Evolutionary conservation across 2,888 invertebrate species (phyloP), one percentile per base, ranked within the genome.

Genomic region (Kryphioiulus occultus): DNA sequence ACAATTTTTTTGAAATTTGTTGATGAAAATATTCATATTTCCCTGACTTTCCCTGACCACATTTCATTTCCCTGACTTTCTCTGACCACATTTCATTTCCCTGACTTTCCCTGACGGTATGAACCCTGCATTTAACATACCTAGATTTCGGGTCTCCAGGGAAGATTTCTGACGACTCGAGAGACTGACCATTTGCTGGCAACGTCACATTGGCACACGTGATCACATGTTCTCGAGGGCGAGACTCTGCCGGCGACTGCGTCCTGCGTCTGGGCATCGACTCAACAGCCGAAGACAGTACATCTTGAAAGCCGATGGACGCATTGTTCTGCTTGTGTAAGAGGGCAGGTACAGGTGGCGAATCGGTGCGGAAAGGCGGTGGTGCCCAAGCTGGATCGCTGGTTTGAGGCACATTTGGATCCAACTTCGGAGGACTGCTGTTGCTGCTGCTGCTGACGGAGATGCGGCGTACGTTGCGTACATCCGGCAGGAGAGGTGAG

Each of bases 401-500:
- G 4, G 22, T 59, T 0, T 59, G 59, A 22, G 47, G 47, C 17
- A 17, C 17, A 7, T 32, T 68, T 68, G 26, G 44, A 22, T 39
- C 32, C 30, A 32, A 10, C 83, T 83, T 84, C 82, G 59, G 30
- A 35, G 53, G 68, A 26, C 44, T 32, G 86, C 19, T 47, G 44
- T 44, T 42, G 32, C 68, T 32, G 30, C 35, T 68, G 30, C 32
- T 68, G 32, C 59, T 30, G 59, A 59, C 22, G 22, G 59, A 59
- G 22, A 59, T 22, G 22, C 86, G 30, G 30, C 86, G 86, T 19
- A 86, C 68, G 82, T 88, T 88, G 7, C 87, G 59, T 1, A 86
- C 84, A n/a, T 84, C 88, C 7, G 88, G 87, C 15, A 88, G 85
- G 12, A 39, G 87, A 22, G 88, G 88, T 10, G 86, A 59, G 17